Evolutionary conservation across 2,888 invertebrate genomes (phyloP), one percentile per base, ranked within the genome.

Genomic region (Cheilosia urbana): DNA sequence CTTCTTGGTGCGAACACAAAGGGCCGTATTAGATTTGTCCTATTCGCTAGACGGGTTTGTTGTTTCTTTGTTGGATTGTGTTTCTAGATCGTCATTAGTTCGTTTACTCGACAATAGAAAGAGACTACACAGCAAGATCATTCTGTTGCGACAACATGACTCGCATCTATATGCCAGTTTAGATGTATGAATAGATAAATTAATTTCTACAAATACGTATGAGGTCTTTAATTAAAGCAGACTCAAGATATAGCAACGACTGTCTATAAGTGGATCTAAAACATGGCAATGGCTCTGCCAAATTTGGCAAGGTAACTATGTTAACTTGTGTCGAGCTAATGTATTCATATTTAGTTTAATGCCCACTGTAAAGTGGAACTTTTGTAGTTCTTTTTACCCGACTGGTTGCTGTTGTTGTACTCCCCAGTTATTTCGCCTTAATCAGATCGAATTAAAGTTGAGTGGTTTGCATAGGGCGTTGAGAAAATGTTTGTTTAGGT

Each of bases 241-340:
- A 68, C 72, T 45, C 19, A 66, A 76, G 60, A 57, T 76, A 76
- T 34, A 34, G 34, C 34, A 34, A 34, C 34, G 51, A 65, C 37
- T 47, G 27, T 51, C 79, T 68, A 62, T 66, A 68, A 27, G 53
- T 77, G 82, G 68, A 63, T 58, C 66, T 72, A 62, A 71, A 76
- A 72, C 66, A 76, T 85, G 85, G 85, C 85, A 85, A 85, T 85
- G 85, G 76, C 55, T 76, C 60, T 68, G 72, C 85, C 80, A 81
- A 85, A 81, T 81, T 85, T 81, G 85, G 85, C 60, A 72, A 81
- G 68, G 81, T 79, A 81, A 80, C 84, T 80, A 80, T 76, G 75
- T 85, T 76, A 80, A 66, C 76, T 51, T 80, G 68, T 72, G 71
- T 72, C 55, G 37, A 37, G 51, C 66, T 85, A 77, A 85, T 81